Conservation (phyloP, 1,140 invertebrate genomes). For the Nasonia vitripennis region DNA sequence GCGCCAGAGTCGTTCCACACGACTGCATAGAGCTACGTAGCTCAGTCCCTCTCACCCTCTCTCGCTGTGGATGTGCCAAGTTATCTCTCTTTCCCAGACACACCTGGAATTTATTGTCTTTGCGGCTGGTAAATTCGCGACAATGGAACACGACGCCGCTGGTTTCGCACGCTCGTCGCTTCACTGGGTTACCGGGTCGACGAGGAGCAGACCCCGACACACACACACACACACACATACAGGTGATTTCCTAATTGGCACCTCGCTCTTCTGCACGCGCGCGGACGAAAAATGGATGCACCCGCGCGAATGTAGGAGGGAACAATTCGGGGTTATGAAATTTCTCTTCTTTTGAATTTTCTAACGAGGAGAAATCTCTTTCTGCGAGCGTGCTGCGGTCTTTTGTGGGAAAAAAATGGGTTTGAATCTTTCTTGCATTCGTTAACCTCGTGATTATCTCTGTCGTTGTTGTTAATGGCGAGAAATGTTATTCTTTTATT, state of each 20-base stretch:
- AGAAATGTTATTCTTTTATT: no score
- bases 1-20: neutral
- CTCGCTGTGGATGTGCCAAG: neutral
- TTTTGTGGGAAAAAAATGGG: neutral
- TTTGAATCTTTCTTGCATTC: neutral
- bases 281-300: neutral
- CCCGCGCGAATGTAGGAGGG: neutral
- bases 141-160: neutral
- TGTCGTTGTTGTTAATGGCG: no score
- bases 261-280: neutral
- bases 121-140: constrained; percentile 21
- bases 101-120: constrained; percentile 38
- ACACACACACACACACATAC: neutral
- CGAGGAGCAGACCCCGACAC: neutral
- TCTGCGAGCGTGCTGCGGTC: no score
- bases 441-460: no score
- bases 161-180: constrained; percentile 28
- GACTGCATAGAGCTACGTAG: neutral
- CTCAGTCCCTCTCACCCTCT: neutral
- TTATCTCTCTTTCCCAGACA: constrained; percentile 21
- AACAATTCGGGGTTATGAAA: constrained; percentile 5
- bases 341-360: constrained; percentile 8
- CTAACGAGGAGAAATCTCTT: neutral
- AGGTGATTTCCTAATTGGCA: constrained; percentile 39
- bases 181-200: constrained; percentile 37